phyloP scores from a whole-genome alignment of 1,140 invertebrate genomes.

The Cherax destructor region DNA sequence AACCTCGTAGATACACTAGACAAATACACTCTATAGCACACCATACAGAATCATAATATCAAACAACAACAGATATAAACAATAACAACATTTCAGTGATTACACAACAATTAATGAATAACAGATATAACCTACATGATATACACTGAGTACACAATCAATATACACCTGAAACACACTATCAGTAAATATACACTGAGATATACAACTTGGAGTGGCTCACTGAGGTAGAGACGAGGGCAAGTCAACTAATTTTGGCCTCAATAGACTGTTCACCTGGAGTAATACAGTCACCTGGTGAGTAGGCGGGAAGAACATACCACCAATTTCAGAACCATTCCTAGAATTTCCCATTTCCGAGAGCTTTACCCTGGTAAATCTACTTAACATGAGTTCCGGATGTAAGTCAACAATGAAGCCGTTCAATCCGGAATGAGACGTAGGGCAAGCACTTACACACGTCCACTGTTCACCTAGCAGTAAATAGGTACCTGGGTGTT shows the following conservation, averaged over 20 bases:
- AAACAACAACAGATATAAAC: too few species aligned
- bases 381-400: neutral
- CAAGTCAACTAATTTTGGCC: neutral
- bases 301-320: constrained; percentile 20
- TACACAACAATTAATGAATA: too few species aligned
- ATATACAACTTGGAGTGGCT: too few species aligned
- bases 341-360: constrained; percentile 33
- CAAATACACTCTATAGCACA: too few species aligned
- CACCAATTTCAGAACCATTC: neutral
- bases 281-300: neutral
- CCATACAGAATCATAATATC: too few species aligned
- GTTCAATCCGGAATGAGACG: neutral
- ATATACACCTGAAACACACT: too few species aligned
- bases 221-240: neutral
- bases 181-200: too few species aligned
- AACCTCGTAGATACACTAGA: too few species aligned
- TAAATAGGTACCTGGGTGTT: too few species aligned
- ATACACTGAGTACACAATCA: too few species aligned
- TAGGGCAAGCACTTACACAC: neutral
- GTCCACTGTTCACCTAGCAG: neutral
- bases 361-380: neutral
- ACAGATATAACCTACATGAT: too few species aligned
- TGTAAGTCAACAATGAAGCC: neutral
- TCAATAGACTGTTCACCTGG: neutral
- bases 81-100: too few species aligned